Evolutionary conservation across 2,888 invertebrate species (phyloP), one percentile per base, ranked within the genome.

Genomic region (Cephus pygmeus): DNA sequence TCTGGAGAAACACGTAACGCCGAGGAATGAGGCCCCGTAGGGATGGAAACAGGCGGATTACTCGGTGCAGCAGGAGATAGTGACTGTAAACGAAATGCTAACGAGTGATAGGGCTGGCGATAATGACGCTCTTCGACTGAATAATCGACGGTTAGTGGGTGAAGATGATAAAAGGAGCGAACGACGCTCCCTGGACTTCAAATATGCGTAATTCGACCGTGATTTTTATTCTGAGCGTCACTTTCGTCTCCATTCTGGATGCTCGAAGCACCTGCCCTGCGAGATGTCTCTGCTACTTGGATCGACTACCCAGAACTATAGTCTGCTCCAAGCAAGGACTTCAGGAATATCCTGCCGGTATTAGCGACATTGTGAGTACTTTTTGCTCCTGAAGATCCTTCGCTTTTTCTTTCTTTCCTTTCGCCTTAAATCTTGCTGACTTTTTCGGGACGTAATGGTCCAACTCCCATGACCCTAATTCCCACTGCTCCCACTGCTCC

Each of bases 351-450:
- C 91, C 91, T 4, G 78, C 81, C 31, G 87, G 86, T 68, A 84
- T 90, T 33, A 89, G 88, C 80, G 85, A 86, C 75, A n/a, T 86
- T 76, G 91, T 91, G 75, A 88, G 88, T 87, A 35, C 30, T 69
- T 34, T 76, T 71, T 78, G 35, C n/a, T 23, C 40, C 15, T 6
- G 40, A 56, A 75, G 15, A 75, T 75, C 31, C 11, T 31, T 40
- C 12, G 34, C 15, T 40, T 77, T 76, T 40, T 75, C 23, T 30
- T 73, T 11, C 6, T 34, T 73, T 74, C n/a, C 15, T 40, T 73
- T 77, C 12, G 31, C 35, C 15, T 68, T 56, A 73, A 40, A 31
- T 77, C 15, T 15, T 31, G 31, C 73, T 76, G 4, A 73, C 76
- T 56, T 35, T 12, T 23, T 12, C 56, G 31, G 30, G 33, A 74